Conservation (phyloP, 2,113 vertebrate species). For the Pseudorhombus dupliciocellatus region DNA sequence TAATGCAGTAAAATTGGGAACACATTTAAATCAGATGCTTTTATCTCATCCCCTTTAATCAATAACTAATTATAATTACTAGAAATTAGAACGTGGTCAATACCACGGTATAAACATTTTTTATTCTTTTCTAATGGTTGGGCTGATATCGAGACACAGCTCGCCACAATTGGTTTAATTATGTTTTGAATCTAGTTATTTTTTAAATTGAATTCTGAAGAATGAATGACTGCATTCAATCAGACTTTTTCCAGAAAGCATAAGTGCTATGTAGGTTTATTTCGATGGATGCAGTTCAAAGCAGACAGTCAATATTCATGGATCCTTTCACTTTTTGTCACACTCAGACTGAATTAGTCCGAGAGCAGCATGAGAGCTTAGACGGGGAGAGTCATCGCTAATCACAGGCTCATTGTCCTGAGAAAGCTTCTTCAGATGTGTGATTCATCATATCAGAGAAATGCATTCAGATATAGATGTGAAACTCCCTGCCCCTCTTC, state of each 20-base stretch:
- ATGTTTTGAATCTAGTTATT: neutral
- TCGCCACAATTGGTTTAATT: neutral
- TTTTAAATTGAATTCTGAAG: neutral
- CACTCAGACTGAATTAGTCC: slow-evolving; percentile 19
- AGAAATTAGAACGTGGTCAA: neutral
- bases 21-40: too few relatives aligned
- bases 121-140: neutral
- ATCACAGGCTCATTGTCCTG: slow-evolving; percentile 35
- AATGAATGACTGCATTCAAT: neutral
- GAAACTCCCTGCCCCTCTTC: slow-evolving; percentile 3
- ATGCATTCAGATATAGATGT: slow-evolving; percentile 30
- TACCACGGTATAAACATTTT: neutral
- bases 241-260: neutral
- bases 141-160: neutral
- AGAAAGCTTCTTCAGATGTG: slow-evolving; percentile 31
- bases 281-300: slow-evolving; percentile 17
- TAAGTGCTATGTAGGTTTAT: neutral
- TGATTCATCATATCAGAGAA: slow-evolving; percentile 47
- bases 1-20: neutral
- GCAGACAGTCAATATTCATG: neutral
- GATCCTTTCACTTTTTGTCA: slow-evolving; percentile 5
- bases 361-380: slow-evolving; percentile 20
- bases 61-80: too few relatives aligned
- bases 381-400: slow-evolving; percentile 34
- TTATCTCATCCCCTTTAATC: too few relatives aligned